phyloP scores from a whole-genome alignment of 35 echinoderm and acorn worm species.

The Eucidaris tribuloides region DNA sequence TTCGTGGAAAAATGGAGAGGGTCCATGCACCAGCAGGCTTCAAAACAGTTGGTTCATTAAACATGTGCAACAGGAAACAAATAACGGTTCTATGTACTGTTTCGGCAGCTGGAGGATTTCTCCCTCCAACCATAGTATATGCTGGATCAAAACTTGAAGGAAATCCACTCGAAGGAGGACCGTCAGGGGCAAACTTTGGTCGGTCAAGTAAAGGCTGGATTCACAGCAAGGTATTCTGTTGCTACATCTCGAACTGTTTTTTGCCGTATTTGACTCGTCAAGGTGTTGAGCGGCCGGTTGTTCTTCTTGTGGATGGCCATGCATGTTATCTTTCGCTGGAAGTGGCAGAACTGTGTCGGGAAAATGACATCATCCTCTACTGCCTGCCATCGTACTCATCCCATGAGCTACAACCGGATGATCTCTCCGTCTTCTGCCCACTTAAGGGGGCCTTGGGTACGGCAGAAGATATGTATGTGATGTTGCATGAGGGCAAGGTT shows the following conservation, averaged over 20 bases:
- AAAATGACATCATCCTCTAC: slow-evolving; percentile 9
- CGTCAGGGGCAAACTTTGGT: background rate
- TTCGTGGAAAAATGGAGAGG: slow-evolving; percentile 43
- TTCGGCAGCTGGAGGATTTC: slow-evolving; percentile 16
- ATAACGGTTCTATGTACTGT: slow-evolving; percentile 47
- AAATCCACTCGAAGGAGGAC: slow-evolving; percentile 49
- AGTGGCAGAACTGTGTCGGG: slow-evolving; percentile 43
- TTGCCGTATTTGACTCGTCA: background rate
- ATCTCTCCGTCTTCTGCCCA: background rate
- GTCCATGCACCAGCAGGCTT: slow-evolving; percentile 21
- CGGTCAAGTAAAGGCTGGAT: slow-evolving; percentile 37
- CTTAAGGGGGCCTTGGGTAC: background rate
- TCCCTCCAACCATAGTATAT: slow-evolving; percentile 49
- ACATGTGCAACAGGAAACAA: slow-evolving; percentile 10
- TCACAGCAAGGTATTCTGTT: slow-evolving; percentile 19
- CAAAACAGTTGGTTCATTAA: slow-evolving; percentile 7
- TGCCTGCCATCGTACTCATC: background rate
- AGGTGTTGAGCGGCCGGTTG: slow-evolving; percentile 25
- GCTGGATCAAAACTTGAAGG: slow-evolving; percentile 20
- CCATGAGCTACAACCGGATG: background rate
- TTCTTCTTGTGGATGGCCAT: slow-evolving; percentile 51
- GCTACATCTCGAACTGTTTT: slow-evolving; percentile 53
- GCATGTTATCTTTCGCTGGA: slow-evolving; percentile 39
- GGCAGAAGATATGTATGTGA: background rate
- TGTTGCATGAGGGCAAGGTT: background rate